phyloP scores from a whole-genome alignment of 1,140 invertebrate genomes.

The Lethrus apterus region DNA sequence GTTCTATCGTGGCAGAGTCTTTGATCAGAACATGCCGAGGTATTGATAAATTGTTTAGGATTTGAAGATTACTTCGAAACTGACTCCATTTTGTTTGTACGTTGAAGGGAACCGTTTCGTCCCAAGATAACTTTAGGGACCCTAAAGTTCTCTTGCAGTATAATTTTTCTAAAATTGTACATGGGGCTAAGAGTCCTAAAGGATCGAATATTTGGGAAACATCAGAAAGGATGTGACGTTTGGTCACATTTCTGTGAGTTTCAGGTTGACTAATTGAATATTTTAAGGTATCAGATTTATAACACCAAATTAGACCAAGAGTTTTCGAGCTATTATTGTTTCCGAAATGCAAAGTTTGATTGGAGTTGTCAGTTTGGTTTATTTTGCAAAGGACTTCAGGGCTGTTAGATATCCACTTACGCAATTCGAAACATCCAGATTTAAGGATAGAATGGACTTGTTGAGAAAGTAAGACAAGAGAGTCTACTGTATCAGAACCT shows the following conservation, averaged over 20 bases:
- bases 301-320: conserved; percentile 13
- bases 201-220: conserved; percentile 32
- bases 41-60: conserved; percentile 9
- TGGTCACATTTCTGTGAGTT: conserved; percentile 9
- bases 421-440: conserved; percentile 17
- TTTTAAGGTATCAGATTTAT: background rate
- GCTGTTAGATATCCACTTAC: conserved; percentile 20
- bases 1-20: conserved; percentile 4
- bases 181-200: conserved; percentile 30
- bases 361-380: background rate
- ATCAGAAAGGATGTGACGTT: conserved; percentile 12
- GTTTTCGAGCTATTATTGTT: conserved; percentile 4
- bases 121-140: conserved; percentile 31
- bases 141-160: conserved; percentile 36
- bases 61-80: background rate
- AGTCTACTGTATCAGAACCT: conserved; percentile 21
- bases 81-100: conserved; percentile 16
- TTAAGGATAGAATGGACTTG: conserved; percentile 11
- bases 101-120: conserved; percentile 26
- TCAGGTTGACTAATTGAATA: too few relatives aligned
- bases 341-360: background rate
- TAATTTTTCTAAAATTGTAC: too few relatives aligned
- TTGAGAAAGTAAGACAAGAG: conserved; percentile 14
- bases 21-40: conserved; percentile 14
- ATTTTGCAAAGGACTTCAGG: background rate